Conservation (phyloP, 2,797 vertebrate species). For the Buceros bicornis region DNA sequence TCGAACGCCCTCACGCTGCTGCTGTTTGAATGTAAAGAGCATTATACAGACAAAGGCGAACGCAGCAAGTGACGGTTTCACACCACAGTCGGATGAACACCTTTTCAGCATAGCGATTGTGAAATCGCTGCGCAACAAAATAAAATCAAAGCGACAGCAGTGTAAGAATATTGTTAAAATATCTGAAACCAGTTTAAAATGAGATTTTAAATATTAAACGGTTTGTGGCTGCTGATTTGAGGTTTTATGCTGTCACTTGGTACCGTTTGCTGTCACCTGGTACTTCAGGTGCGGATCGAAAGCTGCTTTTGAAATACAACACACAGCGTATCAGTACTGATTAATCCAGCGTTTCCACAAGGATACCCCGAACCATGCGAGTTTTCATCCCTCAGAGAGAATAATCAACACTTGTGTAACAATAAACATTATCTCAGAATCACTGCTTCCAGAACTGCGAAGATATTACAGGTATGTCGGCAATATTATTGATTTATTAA, state of each 20-base stretch:
- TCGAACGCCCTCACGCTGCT: not conserved
- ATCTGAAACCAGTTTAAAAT: not conserved
- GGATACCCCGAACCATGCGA: not conserved
- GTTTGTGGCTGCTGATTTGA: not conserved
- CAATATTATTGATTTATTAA: slow-evolving; percentile 63
- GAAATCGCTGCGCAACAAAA: not conserved
- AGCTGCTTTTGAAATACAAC: not conserved
- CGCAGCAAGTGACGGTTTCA: not conserved
- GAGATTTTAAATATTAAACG: slow-evolving; percentile 15
- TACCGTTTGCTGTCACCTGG: not conserved
- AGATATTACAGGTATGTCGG: not conserved
- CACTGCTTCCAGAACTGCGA: slow-evolving; percentile 46
- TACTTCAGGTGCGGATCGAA: slow-evolving; percentile 23
- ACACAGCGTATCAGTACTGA: not conserved
- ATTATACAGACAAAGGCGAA: not conserved
- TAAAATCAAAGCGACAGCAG: not conserved
- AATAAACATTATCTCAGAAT: not conserved
- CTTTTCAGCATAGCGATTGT: not conserved
- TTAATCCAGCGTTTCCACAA: not conserved
- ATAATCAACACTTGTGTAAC: not conserved
- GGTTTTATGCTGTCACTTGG: not conserved
- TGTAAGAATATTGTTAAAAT: not conserved
- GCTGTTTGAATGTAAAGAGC: not conserved
- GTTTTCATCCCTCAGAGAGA: not conserved
- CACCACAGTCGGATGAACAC: not conserved